Conservation (phyloP, 2,113 vertebrate species). For the Australoheros scitulus region DNA sequence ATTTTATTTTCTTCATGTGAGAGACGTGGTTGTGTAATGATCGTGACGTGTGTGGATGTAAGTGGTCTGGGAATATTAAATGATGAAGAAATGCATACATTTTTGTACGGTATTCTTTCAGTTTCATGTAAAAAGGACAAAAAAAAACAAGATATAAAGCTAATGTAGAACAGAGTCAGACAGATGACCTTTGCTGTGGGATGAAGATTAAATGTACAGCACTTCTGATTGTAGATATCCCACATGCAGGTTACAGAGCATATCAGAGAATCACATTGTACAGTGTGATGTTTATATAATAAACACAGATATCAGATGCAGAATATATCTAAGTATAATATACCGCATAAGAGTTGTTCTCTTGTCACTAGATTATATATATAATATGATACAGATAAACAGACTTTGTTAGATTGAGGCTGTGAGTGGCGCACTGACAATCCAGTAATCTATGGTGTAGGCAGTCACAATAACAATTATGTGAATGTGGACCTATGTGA, state of each 20-base stretch:
- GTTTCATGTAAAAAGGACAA: slow-evolving; percentile 33
- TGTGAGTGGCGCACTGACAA: slow-evolving; percentile 75
- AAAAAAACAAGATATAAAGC: not conserved
- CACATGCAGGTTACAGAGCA: slow-evolving; percentile 57
- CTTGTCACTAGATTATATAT: slow-evolving; percentile 49
- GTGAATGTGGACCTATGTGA: slow-evolving; percentile 69
- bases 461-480: slow-evolving; percentile 27
- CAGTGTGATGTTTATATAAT: slow-evolving; percentile 64
- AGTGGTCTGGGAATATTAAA: slow-evolving; percentile 43
- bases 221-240: slow-evolving; percentile 71
- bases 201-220: slow-evolving; percentile 64
- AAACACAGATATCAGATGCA: slow-evolving; percentile 57
- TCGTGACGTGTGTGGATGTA: slow-evolving; percentile 36
- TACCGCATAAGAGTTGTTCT: slow-evolving; percentile 52
- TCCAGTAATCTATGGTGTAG: slow-evolving; percentile 59
- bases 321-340: slow-evolving; percentile 59
- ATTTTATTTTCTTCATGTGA: slow-evolving; percentile 22
- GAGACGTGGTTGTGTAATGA: slow-evolving; percentile 28
- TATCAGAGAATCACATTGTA: slow-evolving; percentile 69
- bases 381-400: slow-evolving; percentile 39
- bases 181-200: slow-evolving; percentile 36
- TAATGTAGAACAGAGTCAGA: slow-evolving; percentile 19
- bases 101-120: slow-evolving; percentile 44
- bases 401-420: slow-evolving; percentile 41
- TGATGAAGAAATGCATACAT: slow-evolving; percentile 45